Evolutionary conservation across 2,797 vertebrate species (phyloP).

Genomic region (Myotis myotis): DNA sequence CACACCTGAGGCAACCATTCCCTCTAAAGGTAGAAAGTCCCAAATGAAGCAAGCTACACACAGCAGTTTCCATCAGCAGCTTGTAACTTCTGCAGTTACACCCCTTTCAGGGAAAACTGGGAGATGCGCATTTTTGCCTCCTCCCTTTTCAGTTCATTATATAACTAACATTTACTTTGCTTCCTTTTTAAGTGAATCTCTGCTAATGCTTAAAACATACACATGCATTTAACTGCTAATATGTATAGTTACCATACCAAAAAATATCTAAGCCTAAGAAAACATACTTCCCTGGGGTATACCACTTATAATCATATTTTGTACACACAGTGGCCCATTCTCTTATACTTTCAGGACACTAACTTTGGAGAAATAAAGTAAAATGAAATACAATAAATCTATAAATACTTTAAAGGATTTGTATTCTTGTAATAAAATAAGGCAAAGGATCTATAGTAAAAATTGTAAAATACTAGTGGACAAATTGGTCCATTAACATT

Average conservation of each 20-base stretch:
- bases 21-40: neutral
- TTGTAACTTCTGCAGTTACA: neutral
- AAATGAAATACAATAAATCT: neutral
- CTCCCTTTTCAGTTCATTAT: neutral
- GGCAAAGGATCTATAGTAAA: neutral
- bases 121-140: neutral
- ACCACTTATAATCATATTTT: neutral
- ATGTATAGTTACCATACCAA: constrained; percentile 25
- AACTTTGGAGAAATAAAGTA: neutral
- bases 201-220: constrained; percentile 50
- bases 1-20: neutral
- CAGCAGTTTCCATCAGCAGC: neutral
- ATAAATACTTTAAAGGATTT: neutral
- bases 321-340: neutral
- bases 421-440: neutral
- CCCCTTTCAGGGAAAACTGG: neutral
- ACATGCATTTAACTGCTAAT: constrained; percentile 17
- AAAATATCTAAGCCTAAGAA: neutral
- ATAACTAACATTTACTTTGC: constrained; percentile 51
- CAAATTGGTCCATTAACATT: neutral
- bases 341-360: neutral
- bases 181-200: constrained; percentile 47
- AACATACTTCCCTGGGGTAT: neutral
- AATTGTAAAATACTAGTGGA: neutral
- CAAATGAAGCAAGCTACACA: neutral